These are phyloP conservation scores for Rhodinocichla rosea DNA, from an alignment of 2,113 vertebrate species.

Conservation along the genomic window DNA sequence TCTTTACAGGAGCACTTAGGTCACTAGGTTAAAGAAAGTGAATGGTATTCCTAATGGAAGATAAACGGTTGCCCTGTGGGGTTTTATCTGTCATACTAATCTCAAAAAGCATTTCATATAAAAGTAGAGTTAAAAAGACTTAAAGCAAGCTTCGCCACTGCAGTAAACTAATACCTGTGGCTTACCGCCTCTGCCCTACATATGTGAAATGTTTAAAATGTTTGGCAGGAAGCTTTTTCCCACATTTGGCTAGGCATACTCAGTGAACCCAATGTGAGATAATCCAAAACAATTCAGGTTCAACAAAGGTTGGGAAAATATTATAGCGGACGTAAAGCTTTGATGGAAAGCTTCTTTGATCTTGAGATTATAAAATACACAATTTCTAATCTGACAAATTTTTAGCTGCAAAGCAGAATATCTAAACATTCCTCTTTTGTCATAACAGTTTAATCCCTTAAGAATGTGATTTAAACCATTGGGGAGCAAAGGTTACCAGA, in stretches of 20 bases:
- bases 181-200: conserved; percentile 65
- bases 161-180: conserved; percentile 66
- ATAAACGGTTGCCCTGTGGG: conserved; percentile 65
- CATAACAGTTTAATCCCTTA: conserved; percentile 81
- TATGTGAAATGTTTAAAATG: conserved; percentile 73
- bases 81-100: conserved; percentile 71
- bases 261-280: conserved; percentile 83
- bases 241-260: conserved; percentile 69
- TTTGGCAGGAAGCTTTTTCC: conserved; percentile 75
- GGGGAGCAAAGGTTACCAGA: conserved; percentile 71
- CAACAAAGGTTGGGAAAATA: conserved; percentile 80
- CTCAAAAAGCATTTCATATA: conserved; percentile 66
- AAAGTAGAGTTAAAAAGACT: conserved; percentile 64
- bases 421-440: conserved; percentile 81
- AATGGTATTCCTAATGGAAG: conserved; percentile 74
- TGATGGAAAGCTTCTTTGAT: conserved; percentile 81
- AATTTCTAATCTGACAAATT: conserved; percentile 83
- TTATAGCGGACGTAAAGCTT: conserved; percentile 73
- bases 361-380: conserved; percentile 81
- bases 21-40: conserved; percentile 69
- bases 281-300: conserved; percentile 82
- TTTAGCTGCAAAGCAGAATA: conserved; percentile 76
- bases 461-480: conserved; percentile 79
- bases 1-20: conserved; percentile 50
- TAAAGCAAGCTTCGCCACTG: conserved; percentile 13